Evolutionary conservation across 1,140 invertebrate genomes (phyloP), one percentile per base, ranked within the genome.

Genomic region (Euwallacea similis): DNA sequence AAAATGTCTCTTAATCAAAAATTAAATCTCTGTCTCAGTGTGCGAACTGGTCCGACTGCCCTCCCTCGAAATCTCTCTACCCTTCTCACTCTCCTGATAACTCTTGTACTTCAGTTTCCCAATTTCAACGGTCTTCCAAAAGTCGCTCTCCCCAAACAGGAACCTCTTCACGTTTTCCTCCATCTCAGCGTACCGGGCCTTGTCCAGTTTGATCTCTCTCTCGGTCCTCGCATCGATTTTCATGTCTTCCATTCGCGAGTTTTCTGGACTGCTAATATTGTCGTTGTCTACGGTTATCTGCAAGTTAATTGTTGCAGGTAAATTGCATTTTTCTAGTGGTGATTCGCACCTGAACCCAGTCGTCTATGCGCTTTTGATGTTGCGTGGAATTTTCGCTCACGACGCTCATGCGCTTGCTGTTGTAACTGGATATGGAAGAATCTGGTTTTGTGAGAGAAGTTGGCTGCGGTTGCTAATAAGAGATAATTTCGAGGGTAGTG

Each of bases 151-250:
- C 1, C 79, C 79, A 56, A 80, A 80, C 33, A 81, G 66, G 73
- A 81, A 81, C 42, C 77, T 75, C 59, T 80, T 81, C 8, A 81
- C 80, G 69, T 81, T 78, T 66, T 79, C 78, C 66, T 81, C 79
- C 78, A 81, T 80, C 72, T 81, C 79, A 1, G 76, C 76, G 60
- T 80, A 81, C 43, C 76, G 76, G 1, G 44, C 71, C 46, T 71
- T 75, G 68, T 81, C 76, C 53, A 79, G 73, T 63, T 78, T 75
- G 59, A 76, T 75, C 63, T 79, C 76, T 74, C 78, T 77, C 68
- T 78, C 76, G 13, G 70, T 75, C 4, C 21, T 61, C 6, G 46
- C 11, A 21, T 67, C 46, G 10, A 42, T 42, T 54, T 64, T 68
- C 33, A 41, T 16, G 9, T 63, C 66, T 50, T 77, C 77, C 6